These are phyloP conservation scores for Enteromius trimaculatus DNA, from an alignment of 2,797 vertebrate species.

Conservation along the genomic window DNA sequence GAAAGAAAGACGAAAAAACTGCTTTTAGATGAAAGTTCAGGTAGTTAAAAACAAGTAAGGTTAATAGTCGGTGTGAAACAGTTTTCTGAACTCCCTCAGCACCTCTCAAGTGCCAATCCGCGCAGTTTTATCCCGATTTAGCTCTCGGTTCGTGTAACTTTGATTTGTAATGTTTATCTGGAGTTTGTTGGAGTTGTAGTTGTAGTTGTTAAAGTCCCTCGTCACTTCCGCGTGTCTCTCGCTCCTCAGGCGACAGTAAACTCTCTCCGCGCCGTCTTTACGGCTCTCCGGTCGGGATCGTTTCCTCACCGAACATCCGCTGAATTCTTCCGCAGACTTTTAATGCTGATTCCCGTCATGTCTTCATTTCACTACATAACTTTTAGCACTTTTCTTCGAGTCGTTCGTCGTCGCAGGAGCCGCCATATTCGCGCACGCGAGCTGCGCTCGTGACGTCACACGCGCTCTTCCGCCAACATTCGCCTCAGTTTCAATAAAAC, in stretches of 20 bases:
- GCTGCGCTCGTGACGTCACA: slow-evolving; percentile 79
- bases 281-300: not conserved
- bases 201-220: slow-evolving; percentile 15
- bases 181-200: slow-evolving; percentile 5
- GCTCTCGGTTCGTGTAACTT: not conserved
- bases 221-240: slow-evolving; percentile 37
- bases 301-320: not conserved
- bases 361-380: slow-evolving; percentile 64
- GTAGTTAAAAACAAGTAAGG: not conserved
- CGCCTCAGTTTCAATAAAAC: not conserved
- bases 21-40: not conserved
- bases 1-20: not conserved
- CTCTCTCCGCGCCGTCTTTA: not conserved
- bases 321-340: not conserved
- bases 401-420: slow-evolving; percentile 68
- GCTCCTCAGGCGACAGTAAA: slow-evolving; percentile 3
- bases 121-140: not conserved
- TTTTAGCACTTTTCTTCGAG: slow-evolving; percentile 57
- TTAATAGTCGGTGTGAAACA: not conserved
- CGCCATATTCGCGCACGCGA: slow-evolving; percentile 85
- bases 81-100: not conserved
- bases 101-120: not conserved
- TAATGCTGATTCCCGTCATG: not conserved
- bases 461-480: slow-evolving; percentile 70
- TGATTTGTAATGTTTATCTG: not conserved